phyloP scores from a whole-genome alignment of 1,140 invertebrate genomes.

The Acromyrmex heyeri region DNA sequence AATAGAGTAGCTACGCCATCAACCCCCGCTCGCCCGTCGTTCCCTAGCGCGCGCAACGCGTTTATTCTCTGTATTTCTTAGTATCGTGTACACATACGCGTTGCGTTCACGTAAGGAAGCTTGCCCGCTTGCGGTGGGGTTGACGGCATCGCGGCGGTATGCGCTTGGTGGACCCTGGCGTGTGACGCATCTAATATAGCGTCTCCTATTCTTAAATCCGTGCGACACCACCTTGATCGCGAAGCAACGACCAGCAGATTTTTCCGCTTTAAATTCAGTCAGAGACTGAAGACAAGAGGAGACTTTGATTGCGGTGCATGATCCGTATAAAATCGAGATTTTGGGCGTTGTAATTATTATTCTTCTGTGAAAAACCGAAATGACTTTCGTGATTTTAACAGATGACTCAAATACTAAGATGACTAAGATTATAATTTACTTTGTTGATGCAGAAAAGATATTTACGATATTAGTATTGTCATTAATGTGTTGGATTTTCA shows the following conservation, averaged over 20 bases:
- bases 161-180: slow-evolving; percentile 60
- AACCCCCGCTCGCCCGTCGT: slow-evolving; percentile 40
- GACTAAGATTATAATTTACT: background rate
- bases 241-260: slow-evolving; percentile 64
- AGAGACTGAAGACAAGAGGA: background rate
- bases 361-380: slow-evolving; percentile 16
- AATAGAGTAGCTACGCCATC: slow-evolving; percentile 77
- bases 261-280: slow-evolving; percentile 19
- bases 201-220: slow-evolving; percentile 79
- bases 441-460: background rate
- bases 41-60: slow-evolving; percentile 30
- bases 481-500: background rate
- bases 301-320: background rate
- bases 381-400: background rate
- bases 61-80: slow-evolving; percentile 63
- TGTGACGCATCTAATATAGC: slow-evolving; percentile 79
- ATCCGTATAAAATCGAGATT: background rate
- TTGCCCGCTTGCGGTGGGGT: slow-evolving; percentile 60
- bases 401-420: background rate
- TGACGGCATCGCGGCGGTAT: slow-evolving; percentile 78
- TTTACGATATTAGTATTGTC: background rate
- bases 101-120: slow-evolving; percentile 43
- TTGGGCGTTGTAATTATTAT: background rate
- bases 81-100: slow-evolving; percentile 36
- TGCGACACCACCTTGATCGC: slow-evolving; percentile 64